A percentile compares a stretch with the other conserved stretches of the same genome.
Conservation (phyloP, 1,140 invertebrate genomes). For the Drosophila mojavensis region DNA sequence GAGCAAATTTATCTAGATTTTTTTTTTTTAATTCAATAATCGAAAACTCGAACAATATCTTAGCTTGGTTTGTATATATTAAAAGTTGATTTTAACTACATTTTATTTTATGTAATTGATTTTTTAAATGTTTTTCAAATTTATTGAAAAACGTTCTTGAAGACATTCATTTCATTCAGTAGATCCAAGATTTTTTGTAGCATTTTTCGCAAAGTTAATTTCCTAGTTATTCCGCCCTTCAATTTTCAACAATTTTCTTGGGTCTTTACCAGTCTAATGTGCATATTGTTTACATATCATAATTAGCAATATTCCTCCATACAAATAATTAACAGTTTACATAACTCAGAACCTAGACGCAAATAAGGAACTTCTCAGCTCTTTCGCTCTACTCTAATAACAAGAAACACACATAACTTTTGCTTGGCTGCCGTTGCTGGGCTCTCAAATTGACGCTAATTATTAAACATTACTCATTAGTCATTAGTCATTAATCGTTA, state of each 20-base stretch:
- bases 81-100: no score
- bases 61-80: background rate
- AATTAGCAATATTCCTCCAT: constrained; percentile 23
- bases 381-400: constrained; percentile 15
- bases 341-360: constrained; percentile 55
- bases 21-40: no score
- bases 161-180: no score
- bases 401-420: constrained; percentile 2
- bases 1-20: no score
- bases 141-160: background rate
- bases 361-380: constrained; percentile 64
- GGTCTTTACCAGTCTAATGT: constrained; percentile 8
- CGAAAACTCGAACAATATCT: no score
- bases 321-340: constrained; percentile 64
- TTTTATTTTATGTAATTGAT: background rate
- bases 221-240: background rate
- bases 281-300: constrained; percentile 41
- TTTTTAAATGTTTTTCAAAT: background rate
- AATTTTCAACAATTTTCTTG: background rate
- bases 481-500: constrained; percentile 16
- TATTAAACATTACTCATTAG: constrained; percentile 2
- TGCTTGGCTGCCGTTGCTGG: background rate
- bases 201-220: background rate
- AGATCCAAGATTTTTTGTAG: background rate
- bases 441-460: constrained; percentile 41